Base-by-base conservation (phyloP, 2,888 invertebrate genomes). In the Drepana falcataria region DNA sequence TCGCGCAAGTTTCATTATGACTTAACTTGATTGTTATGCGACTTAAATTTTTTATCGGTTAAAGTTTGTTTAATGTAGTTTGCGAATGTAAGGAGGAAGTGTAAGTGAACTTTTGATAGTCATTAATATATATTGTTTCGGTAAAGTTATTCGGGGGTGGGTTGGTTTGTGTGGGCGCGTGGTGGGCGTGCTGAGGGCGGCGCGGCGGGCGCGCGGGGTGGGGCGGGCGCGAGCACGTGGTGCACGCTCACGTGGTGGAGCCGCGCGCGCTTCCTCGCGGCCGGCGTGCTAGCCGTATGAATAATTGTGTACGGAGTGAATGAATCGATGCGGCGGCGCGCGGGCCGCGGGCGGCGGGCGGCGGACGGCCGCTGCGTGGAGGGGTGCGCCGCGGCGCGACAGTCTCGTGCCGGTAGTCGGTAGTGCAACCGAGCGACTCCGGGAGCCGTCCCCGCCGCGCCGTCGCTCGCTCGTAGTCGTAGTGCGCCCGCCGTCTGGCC, bases 351-450 rank as follows among this genome's bases (percentile, higher is more conserved):
- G 69, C 63, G 65, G 68, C 68, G 65, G 68, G 68, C 73, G 71
- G 71, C 74, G 72, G 80, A 68, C 69, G 74, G 71, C 76, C 73
- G 79, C 79, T 79, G 81, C 81, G 81, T 83, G 87, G 84, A 78
- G 80, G 80, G 80, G 82, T 82, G 85, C 83, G 86, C 85, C 87
- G 83, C 82, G 83, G 80, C 84, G 86, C 88, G 89, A 91, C 92
- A 93, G 93, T 93, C 92, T 93, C 93, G 93, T 93, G 93, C 93
- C 93, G 93, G 93, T 93, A 93, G 93, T 93, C 93, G 93, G 93
- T 93, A 93, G 93, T 92, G 93, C 86, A 91, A 85, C 90, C 90
- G 92, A 93, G 92, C 90, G 92, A 92, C 88, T 89, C 91, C 91
- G 93, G 92, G 92, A 92, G 92, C 89, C 91, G 92, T 90, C 91